Percentiles rank a stretch among this genome's conserved stretches.
Evolutionary conservation across 2,888 invertebrate genomes (phyloP).

Genomic region (Alloplasta piceator): DNA sequence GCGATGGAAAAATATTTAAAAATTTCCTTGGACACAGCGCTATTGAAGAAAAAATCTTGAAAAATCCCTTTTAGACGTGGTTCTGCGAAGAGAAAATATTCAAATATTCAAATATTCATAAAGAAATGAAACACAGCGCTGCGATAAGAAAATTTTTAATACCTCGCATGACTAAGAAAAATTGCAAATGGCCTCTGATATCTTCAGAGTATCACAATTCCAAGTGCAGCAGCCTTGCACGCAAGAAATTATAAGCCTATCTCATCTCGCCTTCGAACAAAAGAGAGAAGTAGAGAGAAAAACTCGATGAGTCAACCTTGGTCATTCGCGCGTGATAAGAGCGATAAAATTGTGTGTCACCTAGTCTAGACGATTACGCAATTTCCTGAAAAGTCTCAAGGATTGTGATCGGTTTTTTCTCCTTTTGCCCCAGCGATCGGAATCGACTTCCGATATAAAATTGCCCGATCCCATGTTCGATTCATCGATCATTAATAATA

Average conservation of each 20-base stretch:
- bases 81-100: no score
- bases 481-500: background rate
- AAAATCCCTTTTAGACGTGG: no score
- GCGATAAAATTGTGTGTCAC: conserved; percentile 78
- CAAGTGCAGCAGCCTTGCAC: conserved; percentile 34
- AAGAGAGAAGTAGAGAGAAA: conserved; percentile 46
- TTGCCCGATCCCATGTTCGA: conserved; percentile 7
- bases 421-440: background rate
- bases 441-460: conserved; percentile 8
- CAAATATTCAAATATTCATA: no score
- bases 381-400: conserved; percentile 73
- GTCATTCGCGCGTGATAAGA: conserved; percentile 73
- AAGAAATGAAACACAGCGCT: no score
- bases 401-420: background rate
- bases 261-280: conserved; percentile 31
- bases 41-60: no score
- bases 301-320: conserved; percentile 74
- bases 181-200: background rate
- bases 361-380: conserved; percentile 81
- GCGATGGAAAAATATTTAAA: no score
- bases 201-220: conserved; percentile 14
- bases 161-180: background rate
- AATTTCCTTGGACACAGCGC: no score
- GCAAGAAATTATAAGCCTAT: conserved; percentile 55
- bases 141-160: no score